These are phyloP conservation scores for Ammospiza nelsoni DNA, from an alignment of 2,113 vertebrate genomes.

Conservation along the genomic window DNA sequence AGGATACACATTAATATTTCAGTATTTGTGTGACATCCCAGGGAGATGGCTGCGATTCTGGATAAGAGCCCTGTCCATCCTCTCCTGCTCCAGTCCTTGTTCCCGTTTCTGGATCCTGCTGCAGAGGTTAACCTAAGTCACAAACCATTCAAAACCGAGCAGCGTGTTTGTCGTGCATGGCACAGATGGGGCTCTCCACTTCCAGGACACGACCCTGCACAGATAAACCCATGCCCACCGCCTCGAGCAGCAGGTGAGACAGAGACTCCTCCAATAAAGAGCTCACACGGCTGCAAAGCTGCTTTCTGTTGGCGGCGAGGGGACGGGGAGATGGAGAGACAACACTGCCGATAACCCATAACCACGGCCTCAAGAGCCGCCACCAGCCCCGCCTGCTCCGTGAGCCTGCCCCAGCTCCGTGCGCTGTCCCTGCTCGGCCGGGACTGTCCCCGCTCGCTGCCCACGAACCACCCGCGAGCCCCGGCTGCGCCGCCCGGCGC, in stretches of 20 bases:
- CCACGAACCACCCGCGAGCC: rapidly evolving
- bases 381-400: too few relatives aligned
- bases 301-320: not conserved
- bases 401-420: rapidly evolving
- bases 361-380: not conserved
- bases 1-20: too few relatives aligned
- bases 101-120: rapidly evolving
- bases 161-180: rapidly evolving
- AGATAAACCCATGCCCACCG: rapidly evolving
- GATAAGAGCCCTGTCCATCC: not conserved
- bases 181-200: not conserved
- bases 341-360: rapidly evolving
- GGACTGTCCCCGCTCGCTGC: not conserved
- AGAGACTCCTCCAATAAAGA: not conserved
- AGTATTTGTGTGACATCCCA: not conserved
- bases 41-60: not conserved
- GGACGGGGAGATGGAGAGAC: not conserved
- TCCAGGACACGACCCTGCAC: rapidly evolving
- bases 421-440: not conserved
- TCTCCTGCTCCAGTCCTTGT: not conserved
- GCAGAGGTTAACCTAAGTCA: not conserved
- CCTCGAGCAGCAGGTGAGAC: rapidly evolving
- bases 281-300: not conserved
- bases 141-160: not conserved
- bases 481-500: not conserved